Evolutionary conservation across 2,797 vertebrate species (phyloP), one percentile per base, ranked within the genome.

Genomic region (Hephaestus fuliginosus): DNA sequence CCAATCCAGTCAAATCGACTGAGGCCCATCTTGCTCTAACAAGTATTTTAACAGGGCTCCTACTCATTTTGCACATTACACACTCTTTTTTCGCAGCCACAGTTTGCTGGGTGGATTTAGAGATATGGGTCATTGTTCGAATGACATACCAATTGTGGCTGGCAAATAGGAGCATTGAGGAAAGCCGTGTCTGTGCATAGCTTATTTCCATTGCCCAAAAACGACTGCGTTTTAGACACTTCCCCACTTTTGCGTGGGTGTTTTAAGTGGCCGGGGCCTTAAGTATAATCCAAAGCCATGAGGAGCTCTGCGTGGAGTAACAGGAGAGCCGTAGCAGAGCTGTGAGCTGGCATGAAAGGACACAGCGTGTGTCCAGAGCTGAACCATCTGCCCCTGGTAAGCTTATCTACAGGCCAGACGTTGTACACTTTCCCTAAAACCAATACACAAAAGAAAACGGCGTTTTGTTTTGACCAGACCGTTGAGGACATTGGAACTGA

Each of bases 361-460:
- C 82, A 36, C 87, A 88, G 86, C 83, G 28, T 70, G 91, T 43
- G 69, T 72, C 85, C 83, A 76, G 64, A 77, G 78, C 74, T 76
- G n/a, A 90, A 88, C 86, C 88, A 88, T 88, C 90, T 91, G 90
- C 82, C 87, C 83, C 71, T 43, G 43, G 70, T 74, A 82, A 78
- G 80, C 70, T 74, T 53, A 84, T 71, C 81, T 70, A 67, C 52
- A 63, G 78, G 49, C 64, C 22, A 5, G 2, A 55, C 18, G 41
- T 64, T 63, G 57, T 39, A 61, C 52, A 81, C 74, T 78, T 84
- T 51, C 64, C 81, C 57, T 53, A 67, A 46, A 28, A 79, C 51
- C 41, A 28, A 14, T 0, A 62, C 53, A 60, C 64, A 64, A 70
- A 39, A 72, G 28, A 76, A 60, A 82, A 71, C 18, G 14, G 57